Conservation (phyloP, 2,797 vertebrate species). For the Myotis daubentonii region DNA sequence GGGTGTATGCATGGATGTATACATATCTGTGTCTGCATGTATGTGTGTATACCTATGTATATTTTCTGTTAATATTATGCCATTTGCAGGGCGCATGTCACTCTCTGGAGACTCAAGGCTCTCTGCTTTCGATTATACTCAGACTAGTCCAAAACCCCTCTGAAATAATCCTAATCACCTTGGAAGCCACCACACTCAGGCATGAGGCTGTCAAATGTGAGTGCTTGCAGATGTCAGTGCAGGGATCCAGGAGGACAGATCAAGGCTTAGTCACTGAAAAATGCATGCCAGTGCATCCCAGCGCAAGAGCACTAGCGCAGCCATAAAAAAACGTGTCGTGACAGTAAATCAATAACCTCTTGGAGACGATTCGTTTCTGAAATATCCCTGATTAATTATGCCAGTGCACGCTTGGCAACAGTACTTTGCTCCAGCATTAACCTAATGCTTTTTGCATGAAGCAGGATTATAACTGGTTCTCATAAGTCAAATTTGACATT, state of each 20-base stretch:
- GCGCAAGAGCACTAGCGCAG: constrained; percentile 77
- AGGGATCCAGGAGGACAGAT: constrained; percentile 84
- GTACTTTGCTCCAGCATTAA: constrained; percentile 83
- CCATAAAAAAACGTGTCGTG: constrained; percentile 80
- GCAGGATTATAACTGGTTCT: constrained; percentile 80
- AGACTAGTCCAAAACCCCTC: constrained; percentile 82
- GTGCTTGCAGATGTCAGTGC: constrained; percentile 88
- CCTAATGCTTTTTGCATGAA: constrained; percentile 88
- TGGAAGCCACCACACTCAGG: constrained; percentile 85
- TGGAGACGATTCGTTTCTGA: constrained; percentile 84
- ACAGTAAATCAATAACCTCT: constrained; percentile 87
- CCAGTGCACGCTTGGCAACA: constrained; percentile 82
- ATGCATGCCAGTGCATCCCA: constrained; percentile 82
- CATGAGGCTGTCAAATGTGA: constrained; percentile 86
- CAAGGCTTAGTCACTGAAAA: constrained; percentile 86
- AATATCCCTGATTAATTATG: constrained; percentile 88
- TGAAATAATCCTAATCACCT: constrained; percentile 85
- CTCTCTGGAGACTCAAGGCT: constrained; percentile 76
- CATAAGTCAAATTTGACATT: constrained; percentile 85
- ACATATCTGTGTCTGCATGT: neutral
- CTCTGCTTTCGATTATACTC: constrained; percentile 85
- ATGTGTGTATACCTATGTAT: neutral
- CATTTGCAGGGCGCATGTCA: constrained; percentile 75
- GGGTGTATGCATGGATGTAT: neutral
- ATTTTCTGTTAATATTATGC: constrained; percentile 42